Evolutionary conservation across 2,888 invertebrate genomes (phyloP).

Genomic region (Trisateles emortualis): DNA sequence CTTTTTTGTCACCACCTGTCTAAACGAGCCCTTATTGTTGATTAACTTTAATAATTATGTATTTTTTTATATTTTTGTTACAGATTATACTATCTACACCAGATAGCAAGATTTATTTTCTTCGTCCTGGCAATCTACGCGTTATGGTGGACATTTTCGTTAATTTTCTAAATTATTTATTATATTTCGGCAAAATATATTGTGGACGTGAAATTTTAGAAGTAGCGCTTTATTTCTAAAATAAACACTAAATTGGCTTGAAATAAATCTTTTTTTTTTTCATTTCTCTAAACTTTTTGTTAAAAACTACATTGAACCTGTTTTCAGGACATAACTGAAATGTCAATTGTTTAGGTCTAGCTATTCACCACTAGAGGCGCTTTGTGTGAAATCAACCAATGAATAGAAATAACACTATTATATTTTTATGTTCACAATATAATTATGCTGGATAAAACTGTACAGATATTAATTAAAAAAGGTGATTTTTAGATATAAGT

Average conservation of each 20-base stretch:
- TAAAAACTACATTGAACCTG: no score
- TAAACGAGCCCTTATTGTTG: background rate
- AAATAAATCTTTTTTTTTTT: no score
- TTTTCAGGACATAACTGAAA: no score
- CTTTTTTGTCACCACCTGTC: no score
- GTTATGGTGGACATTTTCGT: conserved; percentile 71
- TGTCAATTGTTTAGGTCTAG: no score
- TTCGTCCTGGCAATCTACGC: conserved; percentile 66
- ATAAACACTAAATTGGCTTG: no score
- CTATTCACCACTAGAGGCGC: no score
- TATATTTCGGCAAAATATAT: background rate
- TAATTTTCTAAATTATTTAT: conserved; percentile 48
- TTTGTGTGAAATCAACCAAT: no score
- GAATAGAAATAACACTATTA: background rate
- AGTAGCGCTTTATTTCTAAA: no score
- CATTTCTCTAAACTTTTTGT: no score
- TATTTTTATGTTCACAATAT: background rate
- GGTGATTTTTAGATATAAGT: conserved; percentile 1
- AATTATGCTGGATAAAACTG: background rate
- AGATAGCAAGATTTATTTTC: conserved; percentile 74
- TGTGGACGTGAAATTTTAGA: no score
- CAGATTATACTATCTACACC: conserved; percentile 86
- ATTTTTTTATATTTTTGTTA: conserved; percentile 46
- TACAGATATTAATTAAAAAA: background rate
- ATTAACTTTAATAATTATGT: background rate